These are phyloP conservation scores for Esperia sulphurella DNA, from an alignment of 2,888 invertebrate species.

Conservation along the genomic window DNA sequence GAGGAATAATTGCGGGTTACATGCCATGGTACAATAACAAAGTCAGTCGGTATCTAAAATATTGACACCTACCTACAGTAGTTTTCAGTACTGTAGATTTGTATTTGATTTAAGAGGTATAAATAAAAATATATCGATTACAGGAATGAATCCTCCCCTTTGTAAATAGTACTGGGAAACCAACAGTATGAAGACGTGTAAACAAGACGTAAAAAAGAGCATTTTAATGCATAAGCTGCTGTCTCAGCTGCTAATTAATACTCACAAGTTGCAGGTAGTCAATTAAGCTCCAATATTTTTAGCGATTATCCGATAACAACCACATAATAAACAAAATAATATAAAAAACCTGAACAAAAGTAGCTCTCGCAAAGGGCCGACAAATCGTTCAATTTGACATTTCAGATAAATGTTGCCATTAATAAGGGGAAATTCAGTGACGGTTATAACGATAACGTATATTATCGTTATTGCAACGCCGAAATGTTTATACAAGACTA, in stretches of 20 bases:
- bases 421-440: too few relatives aligned
- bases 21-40: too few relatives aligned
- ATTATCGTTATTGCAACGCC: too few relatives aligned
- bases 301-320: constrained; percentile 46
- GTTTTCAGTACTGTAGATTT: background rate
- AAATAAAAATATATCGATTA: background rate
- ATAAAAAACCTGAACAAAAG: constrained; percentile 48
- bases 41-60: constrained; percentile 6
- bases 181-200: constrained; percentile 58
- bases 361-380: constrained; percentile 47
- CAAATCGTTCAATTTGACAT: constrained; percentile 10
- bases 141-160: constrained; percentile 68
- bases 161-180: constrained; percentile 55
- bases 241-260: constrained; percentile 22
- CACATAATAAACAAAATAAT: constrained; percentile 65
- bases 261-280: constrained; percentile 48
- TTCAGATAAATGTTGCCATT: constrained; percentile 14
- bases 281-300: constrained; percentile 42
- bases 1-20: too few relatives aligned
- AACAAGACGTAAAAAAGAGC: constrained; percentile 51
- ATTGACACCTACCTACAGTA: constrained; percentile 3
- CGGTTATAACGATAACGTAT: too few relatives aligned
- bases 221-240: constrained; percentile 22
- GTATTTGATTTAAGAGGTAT: background rate
- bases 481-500: too few relatives aligned